phyloP scores from a whole-genome alignment of 2,888 invertebrate genomes.

The Hydriomena furcata region DNA sequence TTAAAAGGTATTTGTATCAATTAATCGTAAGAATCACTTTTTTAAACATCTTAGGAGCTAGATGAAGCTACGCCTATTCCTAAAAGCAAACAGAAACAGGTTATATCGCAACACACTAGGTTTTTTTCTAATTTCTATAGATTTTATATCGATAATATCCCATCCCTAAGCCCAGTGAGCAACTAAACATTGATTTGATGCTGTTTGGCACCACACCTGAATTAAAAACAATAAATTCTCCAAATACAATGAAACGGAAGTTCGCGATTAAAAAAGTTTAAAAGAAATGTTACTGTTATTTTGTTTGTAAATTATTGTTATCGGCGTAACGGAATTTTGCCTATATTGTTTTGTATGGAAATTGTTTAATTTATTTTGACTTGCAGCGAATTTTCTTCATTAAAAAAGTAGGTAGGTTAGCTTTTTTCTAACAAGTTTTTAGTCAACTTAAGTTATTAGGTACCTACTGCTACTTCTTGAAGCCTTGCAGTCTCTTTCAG shows the following conservation, averaged over 20 bases:
- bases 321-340: conserved; percentile 11
- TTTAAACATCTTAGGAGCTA: too few species aligned
- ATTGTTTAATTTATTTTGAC: conserved; percentile 2
- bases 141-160: conserved; percentile 12
- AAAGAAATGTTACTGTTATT: conserved; percentile 53
- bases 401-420: too few species aligned
- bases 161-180: conserved; percentile 44
- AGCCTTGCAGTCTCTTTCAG: too few species aligned
- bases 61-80: too few species aligned
- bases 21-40: too few species aligned
- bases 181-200: conserved; percentile 69
- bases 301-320: conserved; percentile 38
- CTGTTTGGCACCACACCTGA: conserved; percentile 59
- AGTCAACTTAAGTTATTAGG: too few species aligned
- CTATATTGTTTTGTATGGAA: conserved; percentile 5
- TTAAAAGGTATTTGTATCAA: too few species aligned
- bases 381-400: background rate
- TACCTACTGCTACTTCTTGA: too few species aligned
- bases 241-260: conserved; percentile 44
- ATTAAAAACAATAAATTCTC: conserved; percentile 79
- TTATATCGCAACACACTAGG: too few species aligned
- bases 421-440: too few species aligned
- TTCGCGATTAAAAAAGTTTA: conserved; percentile 72
- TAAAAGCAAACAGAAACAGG: too few species aligned
- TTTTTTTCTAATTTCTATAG: too few species aligned